These are phyloP conservation scores for Scomber scombrus DNA, from an alignment of 2,113 vertebrate species.

Conservation along the genomic window DNA sequence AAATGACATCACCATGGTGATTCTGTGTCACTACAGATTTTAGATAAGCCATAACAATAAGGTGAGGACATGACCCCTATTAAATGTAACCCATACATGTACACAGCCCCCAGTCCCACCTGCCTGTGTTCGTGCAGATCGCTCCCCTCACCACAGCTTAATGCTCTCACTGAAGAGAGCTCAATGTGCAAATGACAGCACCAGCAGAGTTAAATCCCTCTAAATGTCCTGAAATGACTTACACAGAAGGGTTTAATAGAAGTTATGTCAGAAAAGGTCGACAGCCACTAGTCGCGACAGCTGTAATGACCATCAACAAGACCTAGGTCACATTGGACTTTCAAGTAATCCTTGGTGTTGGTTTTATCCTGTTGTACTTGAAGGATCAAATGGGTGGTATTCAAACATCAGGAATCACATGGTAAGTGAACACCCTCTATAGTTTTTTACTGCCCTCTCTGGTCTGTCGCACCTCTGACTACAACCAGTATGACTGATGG, in stretches of 20 bases:
- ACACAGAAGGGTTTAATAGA: constrained; percentile 49
- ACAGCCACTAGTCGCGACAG: constrained; percentile 46
- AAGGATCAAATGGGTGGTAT: constrained; percentile 32
- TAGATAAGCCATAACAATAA: constrained; percentile 67
- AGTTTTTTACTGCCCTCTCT: background rate
- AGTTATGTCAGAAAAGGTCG: constrained; percentile 62
- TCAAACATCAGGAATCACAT: constrained; percentile 21
- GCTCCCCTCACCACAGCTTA: constrained; percentile 44
- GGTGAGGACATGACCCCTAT: constrained; percentile 58
- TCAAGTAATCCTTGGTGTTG: constrained; percentile 46
- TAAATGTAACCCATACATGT: constrained; percentile 55
- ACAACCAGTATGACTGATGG: background rate
- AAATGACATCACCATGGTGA: constrained; percentile 53
- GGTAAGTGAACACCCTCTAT: background rate
- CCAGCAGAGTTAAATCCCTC: constrained; percentile 58
- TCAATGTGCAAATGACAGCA: constrained; percentile 60
- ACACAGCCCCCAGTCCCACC: constrained; percentile 10
- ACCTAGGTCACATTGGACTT: constrained; percentile 38
- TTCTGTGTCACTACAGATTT: constrained; percentile 33
- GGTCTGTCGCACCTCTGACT: constrained; percentile 3
- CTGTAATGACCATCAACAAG: constrained; percentile 57
- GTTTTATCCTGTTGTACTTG: constrained; percentile 36
- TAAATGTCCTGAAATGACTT: constrained; percentile 69
- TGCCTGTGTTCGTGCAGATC: constrained; percentile 32
- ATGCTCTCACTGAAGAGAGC: constrained; percentile 8